Percentiles rank a stretch among this genome's conserved stretches.
These are phyloP conservation scores for Gadopsis marmoratus DNA, from an alignment of 2,797 vertebrate species.

Conservation along the genomic window DNA sequence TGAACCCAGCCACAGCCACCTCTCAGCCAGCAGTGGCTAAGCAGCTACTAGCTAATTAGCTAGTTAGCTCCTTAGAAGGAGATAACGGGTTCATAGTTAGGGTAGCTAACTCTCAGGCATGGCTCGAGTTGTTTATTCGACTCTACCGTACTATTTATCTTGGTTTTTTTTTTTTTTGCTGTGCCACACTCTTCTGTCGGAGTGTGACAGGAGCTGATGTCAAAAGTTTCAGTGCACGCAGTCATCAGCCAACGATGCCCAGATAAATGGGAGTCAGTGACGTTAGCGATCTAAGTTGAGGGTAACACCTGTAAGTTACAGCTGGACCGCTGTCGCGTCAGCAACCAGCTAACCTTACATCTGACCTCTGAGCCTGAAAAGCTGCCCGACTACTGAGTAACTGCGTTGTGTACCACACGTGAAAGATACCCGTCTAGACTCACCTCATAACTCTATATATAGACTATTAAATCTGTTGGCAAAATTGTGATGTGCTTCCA, in stretches of 20 bases:
- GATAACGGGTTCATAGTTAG: slow-evolving; percentile 9
- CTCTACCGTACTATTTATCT: neutral
- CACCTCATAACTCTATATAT: neutral
- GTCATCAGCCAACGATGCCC: slow-evolving; percentile 30
- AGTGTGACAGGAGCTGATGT: slow-evolving; percentile 18
- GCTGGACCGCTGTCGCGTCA: neutral
- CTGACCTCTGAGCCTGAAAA: slow-evolving; percentile 1
- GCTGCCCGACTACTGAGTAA: neutral
- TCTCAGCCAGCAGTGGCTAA: slow-evolving; percentile 39
- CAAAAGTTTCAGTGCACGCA: slow-evolving; percentile 51
- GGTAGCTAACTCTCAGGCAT: neutral
- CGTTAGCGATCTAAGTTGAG: neutral
- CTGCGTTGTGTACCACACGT: slow-evolving; percentile 10
- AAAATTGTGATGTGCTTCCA: neutral
- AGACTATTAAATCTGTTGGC: too few relatives aligned
- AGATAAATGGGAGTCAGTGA: neutral
- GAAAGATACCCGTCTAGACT: neutral
- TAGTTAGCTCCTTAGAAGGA: slow-evolving; percentile 30
- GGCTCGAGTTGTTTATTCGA: neutral
- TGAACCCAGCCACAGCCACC: slow-evolving; percentile 35
- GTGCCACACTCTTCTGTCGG: fast-evolving
- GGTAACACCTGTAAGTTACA: neutral
- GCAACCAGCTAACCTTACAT: neutral
- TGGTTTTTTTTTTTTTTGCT: neutral
- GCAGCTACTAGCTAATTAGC: slow-evolving; percentile 50